Conservation (phyloP, 2,888 invertebrate genomes). For the Yponomeuta evonymella region DNA sequence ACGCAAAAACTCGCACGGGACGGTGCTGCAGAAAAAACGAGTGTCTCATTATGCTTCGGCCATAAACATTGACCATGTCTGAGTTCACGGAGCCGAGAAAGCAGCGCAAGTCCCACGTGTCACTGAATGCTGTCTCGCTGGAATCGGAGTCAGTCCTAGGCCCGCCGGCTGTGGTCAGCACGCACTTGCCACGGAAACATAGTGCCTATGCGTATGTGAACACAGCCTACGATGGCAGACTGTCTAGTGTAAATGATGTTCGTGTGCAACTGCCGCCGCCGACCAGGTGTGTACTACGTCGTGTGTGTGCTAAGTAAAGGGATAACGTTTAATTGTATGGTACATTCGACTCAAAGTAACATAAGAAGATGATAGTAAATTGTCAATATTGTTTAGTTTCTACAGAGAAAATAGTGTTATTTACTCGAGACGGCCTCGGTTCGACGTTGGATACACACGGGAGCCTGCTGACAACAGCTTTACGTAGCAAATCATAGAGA, state of each 20-base stretch:
- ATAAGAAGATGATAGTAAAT: no score
- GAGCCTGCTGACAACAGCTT: no score
- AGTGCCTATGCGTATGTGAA: constrained; percentile 56
- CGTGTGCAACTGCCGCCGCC: constrained; percentile 29
- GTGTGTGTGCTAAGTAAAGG: not conserved
- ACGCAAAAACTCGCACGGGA: not conserved
- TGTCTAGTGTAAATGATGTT: constrained; percentile 35
- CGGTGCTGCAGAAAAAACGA: not conserved
- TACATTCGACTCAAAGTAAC: no score
- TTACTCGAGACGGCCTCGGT: no score
- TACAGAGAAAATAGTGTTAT: no score
- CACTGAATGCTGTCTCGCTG: not conserved
- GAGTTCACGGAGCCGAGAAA: not conserved
- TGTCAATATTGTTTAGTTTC: no score
- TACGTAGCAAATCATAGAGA: no score
- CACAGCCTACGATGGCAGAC: constrained; percentile 50
- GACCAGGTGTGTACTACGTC: constrained; percentile 35
- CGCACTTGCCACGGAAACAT: constrained; percentile 28
- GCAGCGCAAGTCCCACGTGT: not conserved
- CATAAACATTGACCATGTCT: not conserved
- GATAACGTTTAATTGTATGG: not conserved
- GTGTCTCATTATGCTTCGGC: not conserved
- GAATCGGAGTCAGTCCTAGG: not conserved
- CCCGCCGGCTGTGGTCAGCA: constrained; percentile 4
- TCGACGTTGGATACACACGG: no score